Evolutionary conservation across 2,888 invertebrate genomes (phyloP).

Genomic region (Chymomyza amoena): DNA sequence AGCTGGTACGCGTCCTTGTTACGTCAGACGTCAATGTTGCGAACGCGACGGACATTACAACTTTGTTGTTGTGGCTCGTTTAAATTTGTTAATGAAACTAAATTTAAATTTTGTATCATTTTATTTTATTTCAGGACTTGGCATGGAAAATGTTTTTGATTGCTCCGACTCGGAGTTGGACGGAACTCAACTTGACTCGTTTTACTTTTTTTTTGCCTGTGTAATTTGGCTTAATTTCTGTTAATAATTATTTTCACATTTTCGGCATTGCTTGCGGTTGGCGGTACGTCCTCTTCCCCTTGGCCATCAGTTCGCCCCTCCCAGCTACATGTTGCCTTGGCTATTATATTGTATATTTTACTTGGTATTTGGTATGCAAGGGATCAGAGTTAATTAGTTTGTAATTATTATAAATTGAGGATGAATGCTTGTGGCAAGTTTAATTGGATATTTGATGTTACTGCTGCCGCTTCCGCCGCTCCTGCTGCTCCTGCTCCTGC

Average conservation of each 20-base stretch:
- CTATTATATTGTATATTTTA: slow-evolving; percentile 12
- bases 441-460: slow-evolving; percentile 72
- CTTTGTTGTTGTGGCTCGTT: slow-evolving; percentile 23
- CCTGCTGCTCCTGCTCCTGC: background rate
- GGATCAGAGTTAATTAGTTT: slow-evolving; percentile 75
- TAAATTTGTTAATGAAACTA: slow-evolving; percentile 54
- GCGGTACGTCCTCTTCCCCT: too few relatives aligned
- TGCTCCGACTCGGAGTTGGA: too few relatives aligned
- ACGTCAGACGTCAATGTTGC: background rate
- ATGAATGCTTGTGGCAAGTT: slow-evolving; percentile 73
- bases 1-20: background rate
- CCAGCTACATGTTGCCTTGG: slow-evolving; percentile 47
- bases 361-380: slow-evolving; percentile 28
- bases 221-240: slow-evolving; percentile 71
- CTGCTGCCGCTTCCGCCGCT: slow-evolving; percentile 1
- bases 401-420: slow-evolving; percentile 75
- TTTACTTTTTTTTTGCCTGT: slow-evolving; percentile 18
- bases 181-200: background rate
- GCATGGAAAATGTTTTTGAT: slow-evolving; percentile 32
- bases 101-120: slow-evolving; percentile 59
- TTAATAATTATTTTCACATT: slow-evolving; percentile 71
- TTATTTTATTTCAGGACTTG: slow-evolving; percentile 1
- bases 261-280: slow-evolving; percentile 62
- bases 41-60: background rate
- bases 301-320: background rate